These are phyloP conservation scores for Perodicticus potto DNA, from an alignment of 2,797 vertebrate genomes.

Conservation along the genomic window DNA sequence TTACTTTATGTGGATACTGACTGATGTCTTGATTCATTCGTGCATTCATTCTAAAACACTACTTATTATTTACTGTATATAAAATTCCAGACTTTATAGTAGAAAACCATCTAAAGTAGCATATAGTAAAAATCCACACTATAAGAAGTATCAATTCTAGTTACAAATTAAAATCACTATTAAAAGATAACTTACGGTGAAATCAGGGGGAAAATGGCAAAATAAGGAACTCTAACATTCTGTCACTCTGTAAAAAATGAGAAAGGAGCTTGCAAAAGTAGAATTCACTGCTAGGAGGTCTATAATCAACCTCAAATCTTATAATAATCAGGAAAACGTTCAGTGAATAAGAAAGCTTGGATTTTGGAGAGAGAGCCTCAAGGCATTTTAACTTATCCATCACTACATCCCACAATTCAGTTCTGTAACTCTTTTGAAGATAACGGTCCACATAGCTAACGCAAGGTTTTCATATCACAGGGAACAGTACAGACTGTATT, in stretches of 20 bases:
- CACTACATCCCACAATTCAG: neutral
- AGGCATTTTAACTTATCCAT: neutral
- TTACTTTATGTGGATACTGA: neutral
- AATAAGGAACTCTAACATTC: constrained; percentile 7
- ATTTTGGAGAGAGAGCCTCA: neutral
- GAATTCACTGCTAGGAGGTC: neutral
- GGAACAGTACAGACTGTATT: neutral
- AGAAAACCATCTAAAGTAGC: neutral
- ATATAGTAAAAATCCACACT: constrained; percentile 3
- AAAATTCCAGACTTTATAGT: constrained; percentile 31
- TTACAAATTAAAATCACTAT: neutral
- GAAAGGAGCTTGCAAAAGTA: neutral
- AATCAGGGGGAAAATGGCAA: neutral
- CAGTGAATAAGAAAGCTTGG: neutral
- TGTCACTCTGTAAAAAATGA: neutral
- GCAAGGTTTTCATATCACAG: neutral
- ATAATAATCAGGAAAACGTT: neutral
- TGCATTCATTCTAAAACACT: neutral
- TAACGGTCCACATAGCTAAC: neutral
- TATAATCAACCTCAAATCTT: neutral
- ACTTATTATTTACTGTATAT: neutral
- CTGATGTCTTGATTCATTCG: neutral
- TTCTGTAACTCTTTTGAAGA: neutral
- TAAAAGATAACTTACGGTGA: neutral
- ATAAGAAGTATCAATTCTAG: neutral